Base-by-base conservation (phyloP, 1,140 invertebrate genomes). In the Scaptomyza hsui region DNA sequence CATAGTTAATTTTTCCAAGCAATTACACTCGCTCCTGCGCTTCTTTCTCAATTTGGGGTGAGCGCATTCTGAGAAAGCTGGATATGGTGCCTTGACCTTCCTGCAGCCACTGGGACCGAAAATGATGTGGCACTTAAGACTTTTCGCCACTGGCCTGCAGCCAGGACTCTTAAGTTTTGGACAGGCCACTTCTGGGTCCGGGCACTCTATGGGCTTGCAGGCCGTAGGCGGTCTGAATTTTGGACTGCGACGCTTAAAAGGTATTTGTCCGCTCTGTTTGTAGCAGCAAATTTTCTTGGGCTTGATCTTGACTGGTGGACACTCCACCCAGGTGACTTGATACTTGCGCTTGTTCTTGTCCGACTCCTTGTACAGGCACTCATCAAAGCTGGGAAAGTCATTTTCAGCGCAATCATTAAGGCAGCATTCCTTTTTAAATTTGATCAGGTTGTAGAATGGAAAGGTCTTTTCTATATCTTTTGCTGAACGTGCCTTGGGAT, bases 281-380 rank as follows among this genome's bases (percentile, higher is more conserved):
- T 57, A 60, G 18, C 80, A 75, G 26, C 82, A 88, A 0, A 88
- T 69, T 24, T 89, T 88, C 42, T 78, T 88, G 5, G 82, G 82
- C 37, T 82, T 70, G 0, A 88, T 73, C 13, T 56, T 13, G 1
- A 88, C 15, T 0, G 59, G 44, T 0, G 82, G 83, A 19, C 82
- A 88, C 26, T 88, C 82, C 4, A 57, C 56, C 82, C 82, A 88
- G 1, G 82, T 88, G 3, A 89, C 42, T 44, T 88, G 82, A 26
- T 88, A 88, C 6, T 72, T 32, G 12, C 83, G 83, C 2, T 59
- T 57, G 4, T 64, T 49, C 35, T 88, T 88, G 13, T 88, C 75
- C 1, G 83, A 78, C 45, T 9, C 19, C 12, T 41, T 65, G 42
- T 35, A 55, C 6, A 47, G 16, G 13, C 68, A 89, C 2, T 10